Conservation (phyloP, 2,797 vertebrate species). For the Clarias platycephalus region DNA sequence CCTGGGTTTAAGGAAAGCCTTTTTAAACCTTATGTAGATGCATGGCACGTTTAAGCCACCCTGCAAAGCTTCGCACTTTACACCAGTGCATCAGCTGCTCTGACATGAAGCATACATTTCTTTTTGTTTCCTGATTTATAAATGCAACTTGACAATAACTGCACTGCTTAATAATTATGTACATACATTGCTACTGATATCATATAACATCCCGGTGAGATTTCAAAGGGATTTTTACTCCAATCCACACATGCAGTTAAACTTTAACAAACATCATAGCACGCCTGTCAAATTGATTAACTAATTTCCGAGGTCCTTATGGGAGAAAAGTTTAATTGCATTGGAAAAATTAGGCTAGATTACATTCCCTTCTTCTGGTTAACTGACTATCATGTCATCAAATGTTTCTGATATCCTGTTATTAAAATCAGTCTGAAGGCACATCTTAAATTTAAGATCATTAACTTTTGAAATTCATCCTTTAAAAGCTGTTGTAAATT, state of each 20-base stretch:
- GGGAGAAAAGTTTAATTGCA: neutral
- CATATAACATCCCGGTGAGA: neutral
- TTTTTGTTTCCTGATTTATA: constrained; percentile 7
- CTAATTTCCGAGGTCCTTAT: neutral
- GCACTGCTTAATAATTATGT: neutral
- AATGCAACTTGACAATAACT: neutral
- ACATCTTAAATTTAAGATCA: neutral
- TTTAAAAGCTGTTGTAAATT: neutral
- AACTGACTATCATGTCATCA: neutral
- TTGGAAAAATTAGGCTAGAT: neutral
- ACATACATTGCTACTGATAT: neutral
- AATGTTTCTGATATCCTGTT: neutral
- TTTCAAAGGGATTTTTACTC: neutral
- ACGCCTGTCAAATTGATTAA: neutral
- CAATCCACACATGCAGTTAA: neutral
- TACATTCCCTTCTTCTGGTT: neutral
- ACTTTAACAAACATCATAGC: neutral
- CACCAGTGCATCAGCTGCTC: neutral
- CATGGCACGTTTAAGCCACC: neutral
- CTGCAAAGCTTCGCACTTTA: neutral
- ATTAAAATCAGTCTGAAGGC: neutral
- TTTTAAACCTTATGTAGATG: neutral
- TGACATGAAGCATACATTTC: neutral
- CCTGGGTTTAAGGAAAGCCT: neutral
- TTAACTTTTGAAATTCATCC: neutral